Conservation (phyloP, 1,140 invertebrate genomes). For the Pollicipes pollicipes region DNA sequence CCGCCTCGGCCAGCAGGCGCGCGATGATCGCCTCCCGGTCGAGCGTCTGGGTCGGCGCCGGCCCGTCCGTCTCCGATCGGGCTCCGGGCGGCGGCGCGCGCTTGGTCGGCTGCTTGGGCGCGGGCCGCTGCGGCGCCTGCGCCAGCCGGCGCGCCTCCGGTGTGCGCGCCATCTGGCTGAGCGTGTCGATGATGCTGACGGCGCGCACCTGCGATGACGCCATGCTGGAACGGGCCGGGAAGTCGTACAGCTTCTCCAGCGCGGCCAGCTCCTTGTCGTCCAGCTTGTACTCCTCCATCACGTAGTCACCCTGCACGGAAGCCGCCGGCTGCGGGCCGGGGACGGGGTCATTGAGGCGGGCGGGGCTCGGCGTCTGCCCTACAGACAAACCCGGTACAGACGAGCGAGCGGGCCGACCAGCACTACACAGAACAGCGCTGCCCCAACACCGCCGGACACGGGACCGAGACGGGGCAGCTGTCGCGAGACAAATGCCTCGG, state of each 20-base stretch:
- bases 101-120: background rate
- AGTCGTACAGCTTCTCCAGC: conserved; percentile 4
- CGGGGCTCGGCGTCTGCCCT: background rate
- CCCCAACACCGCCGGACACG: background rate
- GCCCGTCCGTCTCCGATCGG: background rate
- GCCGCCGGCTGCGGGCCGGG: background rate
- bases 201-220: background rate
- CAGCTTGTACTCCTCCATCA: conserved; percentile 3
- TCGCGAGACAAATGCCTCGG: no score
- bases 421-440: background rate
- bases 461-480: no score
- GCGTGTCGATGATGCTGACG: background rate
- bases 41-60: background rate
- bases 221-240: background rate
- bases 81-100: no score
- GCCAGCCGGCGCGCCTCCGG: background rate
- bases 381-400: background rate
- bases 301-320: background rate
- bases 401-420: no score
- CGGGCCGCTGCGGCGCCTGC: background rate
- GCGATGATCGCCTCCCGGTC: background rate
- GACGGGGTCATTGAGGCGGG: background rate
- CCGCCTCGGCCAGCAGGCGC: background rate
- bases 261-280: conserved; percentile 5
- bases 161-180: background rate